phyloP scores from a whole-genome alignment of 2,797 vertebrate species.

The Trematomus bernacchii region DNA sequence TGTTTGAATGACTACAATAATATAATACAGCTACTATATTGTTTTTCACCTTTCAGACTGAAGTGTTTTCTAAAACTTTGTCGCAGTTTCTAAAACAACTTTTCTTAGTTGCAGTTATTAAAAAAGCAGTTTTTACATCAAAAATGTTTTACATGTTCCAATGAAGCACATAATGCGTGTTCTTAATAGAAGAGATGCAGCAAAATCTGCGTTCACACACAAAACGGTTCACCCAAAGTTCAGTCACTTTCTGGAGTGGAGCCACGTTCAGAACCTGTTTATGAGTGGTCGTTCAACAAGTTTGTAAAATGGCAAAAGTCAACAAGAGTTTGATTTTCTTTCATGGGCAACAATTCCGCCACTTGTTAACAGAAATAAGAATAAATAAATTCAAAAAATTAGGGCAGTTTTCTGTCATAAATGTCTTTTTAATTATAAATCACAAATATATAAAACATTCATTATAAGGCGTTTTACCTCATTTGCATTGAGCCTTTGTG shows the following conservation, averaged over 20 bases:
- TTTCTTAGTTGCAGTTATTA: conserved; percentile 7
- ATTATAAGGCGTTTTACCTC: neutral
- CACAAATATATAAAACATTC: too few relatives aligned
- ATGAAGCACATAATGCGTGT: neutral
- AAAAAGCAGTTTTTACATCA: neutral
- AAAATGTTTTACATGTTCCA: neutral
- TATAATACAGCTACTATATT: neutral
- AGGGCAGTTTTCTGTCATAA: neutral
- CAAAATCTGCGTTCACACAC: conserved; percentile 17
- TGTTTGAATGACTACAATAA: neutral
- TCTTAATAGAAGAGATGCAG: conserved; percentile 4
- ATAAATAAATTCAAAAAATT: too few relatives aligned
- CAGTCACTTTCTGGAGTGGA: conserved; percentile 15
- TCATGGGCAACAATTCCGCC: neutral
- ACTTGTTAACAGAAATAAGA: neutral
- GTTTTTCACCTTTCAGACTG: conserved; percentile 7
- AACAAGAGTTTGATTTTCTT: conserved; percentile 11
- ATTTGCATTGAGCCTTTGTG: neutral
- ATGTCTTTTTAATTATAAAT: neutral
- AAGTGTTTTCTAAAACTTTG: conserved; percentile 21
- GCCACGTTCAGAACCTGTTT: conserved; percentile 2
- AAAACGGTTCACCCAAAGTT: conserved; percentile 15
- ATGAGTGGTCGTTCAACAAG: conserved; percentile 25
- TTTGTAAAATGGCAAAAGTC: conserved; percentile 23
- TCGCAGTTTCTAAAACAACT: neutral